Conservation (phyloP, 2,797 vertebrate species). For the Betta splendens region DNA sequence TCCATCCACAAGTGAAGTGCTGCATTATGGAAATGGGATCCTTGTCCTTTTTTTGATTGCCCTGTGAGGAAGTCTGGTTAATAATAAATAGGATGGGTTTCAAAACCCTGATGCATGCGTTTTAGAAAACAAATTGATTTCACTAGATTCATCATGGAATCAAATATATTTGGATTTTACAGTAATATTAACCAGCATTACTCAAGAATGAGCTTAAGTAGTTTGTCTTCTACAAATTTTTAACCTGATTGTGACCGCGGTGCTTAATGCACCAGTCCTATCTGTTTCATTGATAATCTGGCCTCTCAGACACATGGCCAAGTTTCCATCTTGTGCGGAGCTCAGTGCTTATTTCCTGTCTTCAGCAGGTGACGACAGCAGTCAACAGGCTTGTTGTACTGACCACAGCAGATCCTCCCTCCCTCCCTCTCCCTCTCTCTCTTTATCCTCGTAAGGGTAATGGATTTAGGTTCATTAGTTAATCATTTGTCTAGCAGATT, state of each 20-base stretch:
- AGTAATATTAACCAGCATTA: too few relatives aligned
- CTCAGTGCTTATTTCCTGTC: constrained; percentile 54
- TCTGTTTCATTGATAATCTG: too few relatives aligned
- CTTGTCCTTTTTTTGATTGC: background rate
- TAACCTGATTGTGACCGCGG: background rate
- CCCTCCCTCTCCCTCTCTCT: too few relatives aligned
- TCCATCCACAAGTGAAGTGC: too few relatives aligned
- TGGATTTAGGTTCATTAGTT: constrained; percentile 44
- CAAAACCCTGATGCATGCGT: background rate
- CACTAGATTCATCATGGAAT: background rate
- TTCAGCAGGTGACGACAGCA: constrained; percentile 50
- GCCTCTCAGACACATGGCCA: constrained; percentile 41
- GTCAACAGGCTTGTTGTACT: constrained; percentile 17
- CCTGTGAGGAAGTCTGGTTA: background rate
- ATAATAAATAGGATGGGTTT: background rate
- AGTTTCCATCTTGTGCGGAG: constrained; percentile 47
- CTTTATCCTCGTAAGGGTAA: too few relatives aligned
- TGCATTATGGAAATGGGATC: constrained; percentile 6
- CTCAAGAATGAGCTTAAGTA: background rate
- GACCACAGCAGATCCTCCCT: constrained; percentile 7
- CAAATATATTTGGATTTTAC: too few relatives aligned
- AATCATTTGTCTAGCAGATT: constrained; percentile 44
- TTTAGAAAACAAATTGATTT: background rate
- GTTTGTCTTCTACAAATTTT: background rate
- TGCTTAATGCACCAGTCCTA: too few relatives aligned